Base-by-base conservation (phyloP, 2,113 vertebrate genomes). In the Terrapene triunguis region DNA sequence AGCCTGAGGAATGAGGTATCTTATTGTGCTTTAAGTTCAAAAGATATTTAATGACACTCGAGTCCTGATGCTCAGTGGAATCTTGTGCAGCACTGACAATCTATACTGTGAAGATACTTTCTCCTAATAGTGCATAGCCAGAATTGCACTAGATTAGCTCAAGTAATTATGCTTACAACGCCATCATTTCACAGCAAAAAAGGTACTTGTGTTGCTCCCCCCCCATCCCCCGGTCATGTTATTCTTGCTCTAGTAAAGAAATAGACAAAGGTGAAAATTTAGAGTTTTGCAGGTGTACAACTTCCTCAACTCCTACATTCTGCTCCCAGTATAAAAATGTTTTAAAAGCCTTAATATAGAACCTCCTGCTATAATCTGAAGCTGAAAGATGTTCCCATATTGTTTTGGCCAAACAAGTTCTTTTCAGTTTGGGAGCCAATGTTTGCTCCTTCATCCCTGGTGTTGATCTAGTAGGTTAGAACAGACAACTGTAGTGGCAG, bases 381-480 rank as follows among this genome's bases (percentile, higher is more conserved):
- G 89, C 57, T 95, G 95, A 97, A 96, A 97, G 90, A 83, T 96
- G 89, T 57, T 97, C 93, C 96, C 96, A 94, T 87, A 89, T 29
- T n/a, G n/a, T n/a, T n/a, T 83, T 59, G 22, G 53, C 92, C 96
- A 85, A 92, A 95, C 62, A 69, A 80, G 1, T 79, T 85, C 78
- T 62, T 89, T 83, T 42, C 44, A 74, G 65, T 42, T 85, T 83
- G 86, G 79, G 76, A 97, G 92, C 87, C 84, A 93, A 69, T 27
- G 80, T 65, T 96, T 87, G 83, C 5, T 47, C 81, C 90, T 96
- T 96, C 84, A 82, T 95, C 93, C 89, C 87, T 32, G 48, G 88
- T 47, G 93, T 54, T 94, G 88, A 79, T 62, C 25, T 80, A 85
- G 87, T 89, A 95, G 74, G 81, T 89, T 25, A 95, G 81, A 92